Percentiles rank a stretch among this genome's conserved stretches.
These are phyloP conservation scores for Liodrosophila aerea DNA, from an alignment of 2,888 invertebrate genomes.

Conservation along the genomic window DNA sequence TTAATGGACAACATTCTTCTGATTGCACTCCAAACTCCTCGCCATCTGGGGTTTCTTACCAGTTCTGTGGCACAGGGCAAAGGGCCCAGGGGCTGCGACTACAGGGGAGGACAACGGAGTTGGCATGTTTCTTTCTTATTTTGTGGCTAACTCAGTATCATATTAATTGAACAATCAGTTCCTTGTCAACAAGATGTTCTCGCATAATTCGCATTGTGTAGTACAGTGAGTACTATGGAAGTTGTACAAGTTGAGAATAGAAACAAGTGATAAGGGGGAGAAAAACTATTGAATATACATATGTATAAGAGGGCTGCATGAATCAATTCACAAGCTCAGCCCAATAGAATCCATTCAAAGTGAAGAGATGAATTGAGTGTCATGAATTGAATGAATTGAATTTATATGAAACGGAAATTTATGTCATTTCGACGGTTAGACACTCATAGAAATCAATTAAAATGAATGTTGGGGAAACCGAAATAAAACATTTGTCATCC, in stretches of 20 bases:
- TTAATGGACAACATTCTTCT: constrained; percentile 69
- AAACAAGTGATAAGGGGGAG: background rate
- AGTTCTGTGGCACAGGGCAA: constrained; percentile 12
- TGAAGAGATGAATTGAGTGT: background rate
- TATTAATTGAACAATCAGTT: constrained; percentile 72
- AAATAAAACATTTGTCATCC: no score
- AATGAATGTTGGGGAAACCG: no score
- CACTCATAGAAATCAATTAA: no score
- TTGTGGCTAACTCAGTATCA: constrained; percentile 30
- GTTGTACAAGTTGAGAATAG: background rate
- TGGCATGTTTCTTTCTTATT: background rate
- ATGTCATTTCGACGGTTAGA: no score
- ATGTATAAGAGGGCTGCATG: no score
- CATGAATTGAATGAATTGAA: no score
- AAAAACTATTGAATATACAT: background rate
- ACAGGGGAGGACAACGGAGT: background rate
- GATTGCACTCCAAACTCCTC: constrained; percentile 40
- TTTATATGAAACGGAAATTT: no score
- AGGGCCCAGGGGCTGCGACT: no score
- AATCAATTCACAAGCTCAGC: no score
- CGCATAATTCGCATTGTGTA: constrained; percentile 37
- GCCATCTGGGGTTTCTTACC: constrained; percentile 28
- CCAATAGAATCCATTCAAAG: no score
- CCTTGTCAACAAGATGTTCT: constrained; percentile 66
- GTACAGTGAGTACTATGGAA: constrained; percentile 31